Evolutionary conservation across 2,888 invertebrate genomes (phyloP).

Genomic region (Sycophila texana): DNA sequence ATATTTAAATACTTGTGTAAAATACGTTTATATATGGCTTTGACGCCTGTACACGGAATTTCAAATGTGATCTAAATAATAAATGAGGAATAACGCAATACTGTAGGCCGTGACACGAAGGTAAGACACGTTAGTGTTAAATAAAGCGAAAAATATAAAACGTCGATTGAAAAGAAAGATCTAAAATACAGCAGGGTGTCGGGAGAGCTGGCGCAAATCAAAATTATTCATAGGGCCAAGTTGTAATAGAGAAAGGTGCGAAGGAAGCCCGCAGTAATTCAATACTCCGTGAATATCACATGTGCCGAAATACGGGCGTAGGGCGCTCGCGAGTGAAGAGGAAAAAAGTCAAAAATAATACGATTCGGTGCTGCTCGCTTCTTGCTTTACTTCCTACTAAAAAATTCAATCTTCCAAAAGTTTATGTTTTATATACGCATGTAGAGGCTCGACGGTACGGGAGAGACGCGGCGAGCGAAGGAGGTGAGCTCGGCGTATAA

Average conservation of each 20-base stretch:
- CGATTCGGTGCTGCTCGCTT: background rate
- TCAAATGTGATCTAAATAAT: background rate
- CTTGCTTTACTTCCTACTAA: constrained; percentile 50
- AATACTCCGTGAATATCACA: constrained; percentile 47
- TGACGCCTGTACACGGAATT: too few relatives aligned
- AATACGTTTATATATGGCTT: too few relatives aligned
- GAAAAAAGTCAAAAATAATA: constrained; percentile 28
- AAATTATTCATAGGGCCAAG: constrained; percentile 43
- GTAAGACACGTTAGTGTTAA: background rate
- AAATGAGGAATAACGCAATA: background rate
- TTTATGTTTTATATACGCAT: constrained; percentile 62
- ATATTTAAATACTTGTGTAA: too few relatives aligned
- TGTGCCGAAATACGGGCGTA: constrained; percentile 34
- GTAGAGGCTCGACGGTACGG: background rate
- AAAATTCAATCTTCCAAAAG: constrained; percentile 68
- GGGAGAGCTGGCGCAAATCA: constrained; percentile 22
- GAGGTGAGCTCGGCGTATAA: constrained; percentile 51
- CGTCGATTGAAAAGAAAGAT: constrained; percentile 20
- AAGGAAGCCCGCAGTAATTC: constrained; percentile 33
- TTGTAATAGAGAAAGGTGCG: constrained; percentile 41
- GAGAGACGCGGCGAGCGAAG: constrained; percentile 9
- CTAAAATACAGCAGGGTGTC: background rate
- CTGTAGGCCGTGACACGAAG: background rate
- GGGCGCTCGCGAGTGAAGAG: background rate
- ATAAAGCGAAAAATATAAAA: constrained; percentile 18